Conservation (phyloP, 1,140 invertebrate species). For the Nomia melanderi region DNA sequence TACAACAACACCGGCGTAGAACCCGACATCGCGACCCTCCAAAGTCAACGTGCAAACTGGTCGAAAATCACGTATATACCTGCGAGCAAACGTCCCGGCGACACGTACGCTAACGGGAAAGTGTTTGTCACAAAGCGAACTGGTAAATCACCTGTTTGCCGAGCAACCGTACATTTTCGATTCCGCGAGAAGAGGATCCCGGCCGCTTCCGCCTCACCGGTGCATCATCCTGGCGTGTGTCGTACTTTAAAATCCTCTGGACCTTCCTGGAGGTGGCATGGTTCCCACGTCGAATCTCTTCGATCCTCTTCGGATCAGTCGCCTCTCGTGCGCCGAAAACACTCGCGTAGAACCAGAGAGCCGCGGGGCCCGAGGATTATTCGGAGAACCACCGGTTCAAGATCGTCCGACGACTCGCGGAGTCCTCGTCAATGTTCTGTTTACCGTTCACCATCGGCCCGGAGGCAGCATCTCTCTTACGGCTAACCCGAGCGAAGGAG, state of each 20-base stretch:
- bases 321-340: neutral
- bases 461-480: too few species aligned
- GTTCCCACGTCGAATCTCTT: constrained; percentile 22
- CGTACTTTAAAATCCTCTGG: neutral
- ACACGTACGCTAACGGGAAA: neutral
- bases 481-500: neutral
- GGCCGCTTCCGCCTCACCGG: constrained; percentile 13
- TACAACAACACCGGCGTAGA: too few species aligned
- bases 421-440: neutral
- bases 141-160: constrained; percentile 23
- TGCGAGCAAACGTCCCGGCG: too few species aligned
- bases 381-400: too few species aligned
- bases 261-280: constrained; percentile 3
- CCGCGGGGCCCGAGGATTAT: too few species aligned
- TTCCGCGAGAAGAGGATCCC: too few species aligned
- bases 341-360: neutral
- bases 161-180: too few species aligned
- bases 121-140: neutral
- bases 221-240: neutral
- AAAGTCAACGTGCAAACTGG: neutral
- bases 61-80: too few species aligned
- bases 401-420: neutral
- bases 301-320: too few species aligned
- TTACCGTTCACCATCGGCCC: constrained; percentile 17
- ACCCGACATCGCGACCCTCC: neutral